Evolutionary conservation across 2,113 vertebrate species (phyloP).

Genomic region (Hemiscyllium ocellatum): DNA sequence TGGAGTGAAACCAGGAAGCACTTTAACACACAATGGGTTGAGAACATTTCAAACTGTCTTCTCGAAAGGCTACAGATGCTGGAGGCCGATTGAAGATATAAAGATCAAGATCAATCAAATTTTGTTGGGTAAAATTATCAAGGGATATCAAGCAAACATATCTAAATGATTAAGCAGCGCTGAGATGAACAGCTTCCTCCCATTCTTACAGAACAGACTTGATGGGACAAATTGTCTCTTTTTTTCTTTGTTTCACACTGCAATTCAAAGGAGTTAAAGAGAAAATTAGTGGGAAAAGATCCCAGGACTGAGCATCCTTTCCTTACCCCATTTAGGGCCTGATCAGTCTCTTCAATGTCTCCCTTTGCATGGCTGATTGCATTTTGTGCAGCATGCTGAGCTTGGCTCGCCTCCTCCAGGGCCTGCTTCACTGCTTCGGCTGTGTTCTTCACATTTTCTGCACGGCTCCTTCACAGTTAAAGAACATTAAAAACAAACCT

Average conservation of each 20-base stretch:
- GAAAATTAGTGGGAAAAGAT: neutral
- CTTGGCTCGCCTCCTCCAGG: constrained; percentile 66
- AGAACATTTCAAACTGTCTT: neutral
- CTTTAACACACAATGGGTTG: neutral
- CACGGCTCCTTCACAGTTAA: constrained; percentile 57
- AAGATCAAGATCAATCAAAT: neutral
- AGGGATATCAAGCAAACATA: neutral
- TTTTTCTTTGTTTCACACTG: neutral
- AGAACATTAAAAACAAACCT: neutral
- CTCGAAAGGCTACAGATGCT: neutral
- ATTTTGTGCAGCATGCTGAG: constrained; percentile 73
- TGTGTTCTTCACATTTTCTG: constrained; percentile 72
- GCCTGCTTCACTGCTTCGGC: constrained; percentile 70
- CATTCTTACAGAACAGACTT: neutral
- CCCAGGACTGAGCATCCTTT: neutral
- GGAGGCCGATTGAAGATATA: neutral
- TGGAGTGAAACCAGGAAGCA: neutral
- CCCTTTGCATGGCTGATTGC: constrained; percentile 65
- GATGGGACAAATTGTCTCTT: neutral
- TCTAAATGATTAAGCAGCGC: neutral
- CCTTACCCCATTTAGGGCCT: constrained; percentile 58
- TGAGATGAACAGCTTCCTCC: neutral
- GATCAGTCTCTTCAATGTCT: constrained; percentile 73
- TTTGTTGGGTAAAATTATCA: neutral
- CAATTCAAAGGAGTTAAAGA: neutral